These are phyloP conservation scores for Macrotis lagotis DNA, from an alignment of 2,113 vertebrate species.

Conservation along the genomic window DNA sequence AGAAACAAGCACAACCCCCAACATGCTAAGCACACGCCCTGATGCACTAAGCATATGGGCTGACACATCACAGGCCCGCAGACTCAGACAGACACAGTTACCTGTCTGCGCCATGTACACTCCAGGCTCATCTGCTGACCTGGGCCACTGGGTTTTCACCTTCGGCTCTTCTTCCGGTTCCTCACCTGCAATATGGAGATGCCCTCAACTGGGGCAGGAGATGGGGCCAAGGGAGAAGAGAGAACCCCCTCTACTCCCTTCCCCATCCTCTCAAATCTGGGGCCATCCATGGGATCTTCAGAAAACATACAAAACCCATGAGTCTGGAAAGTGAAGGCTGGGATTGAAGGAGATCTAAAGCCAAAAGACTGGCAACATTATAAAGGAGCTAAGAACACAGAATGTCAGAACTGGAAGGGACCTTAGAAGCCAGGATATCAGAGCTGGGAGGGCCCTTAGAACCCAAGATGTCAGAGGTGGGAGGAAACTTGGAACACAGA, in stretches of 20 bases:
- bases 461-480: background rate
- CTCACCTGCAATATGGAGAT: constrained; percentile 86
- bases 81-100: constrained; percentile 74
- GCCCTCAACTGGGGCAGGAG: constrained; percentile 66
- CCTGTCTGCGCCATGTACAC: constrained; percentile 99
- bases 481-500: no score
- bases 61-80: constrained; percentile 57
- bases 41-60: constrained; percentile 51
- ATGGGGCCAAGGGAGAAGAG: background rate
- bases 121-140: constrained; percentile 96
- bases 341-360: background rate
- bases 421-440: background rate
- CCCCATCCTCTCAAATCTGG: background rate
- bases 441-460: background rate
- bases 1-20: constrained; percentile 3
- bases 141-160: constrained; percentile 97
- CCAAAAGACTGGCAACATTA: background rate
- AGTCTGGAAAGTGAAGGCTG: background rate
- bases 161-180: constrained; percentile 94
- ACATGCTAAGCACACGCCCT: constrained; percentile 72
- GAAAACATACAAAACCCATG: background rate
- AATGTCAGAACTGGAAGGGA: no score
- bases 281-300: background rate
- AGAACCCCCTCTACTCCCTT: background rate
- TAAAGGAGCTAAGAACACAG: background rate